Evolutionary conservation across 1,140 invertebrate genomes (phyloP).

Genomic region (Lucilia sericata): DNA sequence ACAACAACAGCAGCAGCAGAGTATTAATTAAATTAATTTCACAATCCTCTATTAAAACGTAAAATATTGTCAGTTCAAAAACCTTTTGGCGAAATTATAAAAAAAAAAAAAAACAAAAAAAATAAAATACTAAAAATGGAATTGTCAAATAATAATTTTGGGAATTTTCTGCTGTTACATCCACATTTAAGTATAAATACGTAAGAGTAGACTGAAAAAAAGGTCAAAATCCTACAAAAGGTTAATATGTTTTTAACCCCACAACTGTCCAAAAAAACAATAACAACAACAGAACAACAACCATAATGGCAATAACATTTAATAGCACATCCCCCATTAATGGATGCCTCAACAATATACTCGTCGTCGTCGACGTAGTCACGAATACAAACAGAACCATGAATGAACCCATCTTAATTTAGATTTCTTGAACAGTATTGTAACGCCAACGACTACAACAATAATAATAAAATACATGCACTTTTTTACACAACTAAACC

Average conservation of each 20-base stretch:
- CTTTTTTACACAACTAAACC: neutral
- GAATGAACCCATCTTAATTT: conserved; percentile 30
- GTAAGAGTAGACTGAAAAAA: neutral
- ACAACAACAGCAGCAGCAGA: too few species aligned
- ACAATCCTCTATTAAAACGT: conserved; percentile 13
- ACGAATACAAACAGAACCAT: neutral
- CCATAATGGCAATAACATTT: neutral
- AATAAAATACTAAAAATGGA: neutral
- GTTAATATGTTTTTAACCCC: conserved; percentile 35
- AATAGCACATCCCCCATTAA: neutral
- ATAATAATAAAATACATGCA: neutral
- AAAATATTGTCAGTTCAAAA: conserved; percentile 23
- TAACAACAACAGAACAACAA: neutral
- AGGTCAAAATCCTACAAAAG: conserved; percentile 32
- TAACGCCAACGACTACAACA: neutral
- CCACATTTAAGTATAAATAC: neutral
- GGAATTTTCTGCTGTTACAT: neutral
- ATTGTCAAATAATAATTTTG: conserved; percentile 8
- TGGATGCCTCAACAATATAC: neutral
- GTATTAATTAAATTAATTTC: neutral
- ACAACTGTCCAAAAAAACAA: neutral
- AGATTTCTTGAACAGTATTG: neutral
- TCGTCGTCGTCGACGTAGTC: too few species aligned
- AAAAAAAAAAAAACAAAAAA: neutral
- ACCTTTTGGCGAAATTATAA: neutral